Evolutionary conservation across 1,140 invertebrate species (phyloP), one percentile per base, ranked within the genome.

Genomic region (Drosophila parvula): DNA sequence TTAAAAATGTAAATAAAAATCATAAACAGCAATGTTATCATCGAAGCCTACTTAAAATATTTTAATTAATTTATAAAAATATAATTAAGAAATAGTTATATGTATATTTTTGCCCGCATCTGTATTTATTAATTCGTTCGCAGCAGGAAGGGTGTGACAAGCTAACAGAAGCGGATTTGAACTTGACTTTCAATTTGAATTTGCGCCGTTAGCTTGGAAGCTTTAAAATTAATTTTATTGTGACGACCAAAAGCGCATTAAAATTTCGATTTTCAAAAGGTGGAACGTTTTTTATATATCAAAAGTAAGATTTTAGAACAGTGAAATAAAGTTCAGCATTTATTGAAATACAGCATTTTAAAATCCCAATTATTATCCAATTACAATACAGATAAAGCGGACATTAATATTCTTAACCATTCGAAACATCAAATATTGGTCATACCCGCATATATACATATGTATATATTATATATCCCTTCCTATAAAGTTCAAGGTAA

Each of bases 181-280:
- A 68, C 65, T 68, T 64, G 59, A 68, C 61, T 64, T 51, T 50
- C 27, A 51, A 68, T 68, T 68, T 43, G 38, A 68, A 68, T 68
- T 64, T 68, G 60, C 45, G 65, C 59, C 65, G 65, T 68, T 64
- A 51, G 22, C 28, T 64, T 64, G 14, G 36, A 43, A 63, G n/a
- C 30, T 51, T 28, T 30, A 16, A 51, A 64, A 38, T 36, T 32
- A 34, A 63, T 27, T 30, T 61, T 32, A n/a, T 30, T 34, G 14
- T 36, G 36, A 30, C 34, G 27, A 12, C 5, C 22, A 30, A 40
- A 38, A 34, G 27, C 32, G 16, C 28, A 16, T 30, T 50, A 38
- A 50, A 36, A 47, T 16, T 48, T 38, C 11, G 4, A 34, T 48
- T 22, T 30, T 16, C 6, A 27, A 32, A 22, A n/a, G 18, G 16